Evolutionary conservation across 2,113 vertebrate genomes (phyloP), one percentile per base, ranked within the genome.

Genomic region (Anthoscopus minutus): DNA sequence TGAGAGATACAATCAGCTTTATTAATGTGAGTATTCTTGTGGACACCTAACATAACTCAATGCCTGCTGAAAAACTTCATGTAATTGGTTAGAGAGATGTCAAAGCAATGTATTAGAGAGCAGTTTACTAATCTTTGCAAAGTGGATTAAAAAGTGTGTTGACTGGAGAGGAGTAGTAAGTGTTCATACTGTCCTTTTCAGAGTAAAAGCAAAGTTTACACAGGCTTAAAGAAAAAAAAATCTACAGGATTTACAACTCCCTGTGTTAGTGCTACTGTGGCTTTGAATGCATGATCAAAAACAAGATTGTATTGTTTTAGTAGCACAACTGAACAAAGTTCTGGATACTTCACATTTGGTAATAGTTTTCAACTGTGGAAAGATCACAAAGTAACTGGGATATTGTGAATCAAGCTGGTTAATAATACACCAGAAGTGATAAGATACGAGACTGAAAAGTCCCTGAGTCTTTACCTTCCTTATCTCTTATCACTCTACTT

Each of bases 401-500:
- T 93, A 94, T 79, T 74, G 51, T 91, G 92, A 96, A 96, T 96
- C 74, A 17, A 48, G 25, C 62, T 91, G 81, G 97, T 97, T 98
- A 97, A 97, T 98, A 72, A 96, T 97, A 73, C 31, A 96, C 97
- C 47, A 81, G 69, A 54, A 73, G 13, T 54, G 97, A 96, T 98
- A 97, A 97, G 96, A 97, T 97, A 93, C 0, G 48, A 93, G 91
- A 86, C 92, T 77, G 86, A 96, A 96, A 97, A 97, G 97, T 97
- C 95, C 96, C 96, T 89, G 96, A 95, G 88, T 97, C 96, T 96
- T 95, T 97, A 80, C 92, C 91, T 96, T 92, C 74, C 89, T 97
- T 96, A 97, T 96, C 97, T 95, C 91, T 97, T 97, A 97, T 96
- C 96, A 11, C 70, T 92, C 69, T 96, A 53, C 73, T 93, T 97